phyloP scores from a whole-genome alignment of 2,113 vertebrate genomes.

The Mastomys coucha region DNA sequence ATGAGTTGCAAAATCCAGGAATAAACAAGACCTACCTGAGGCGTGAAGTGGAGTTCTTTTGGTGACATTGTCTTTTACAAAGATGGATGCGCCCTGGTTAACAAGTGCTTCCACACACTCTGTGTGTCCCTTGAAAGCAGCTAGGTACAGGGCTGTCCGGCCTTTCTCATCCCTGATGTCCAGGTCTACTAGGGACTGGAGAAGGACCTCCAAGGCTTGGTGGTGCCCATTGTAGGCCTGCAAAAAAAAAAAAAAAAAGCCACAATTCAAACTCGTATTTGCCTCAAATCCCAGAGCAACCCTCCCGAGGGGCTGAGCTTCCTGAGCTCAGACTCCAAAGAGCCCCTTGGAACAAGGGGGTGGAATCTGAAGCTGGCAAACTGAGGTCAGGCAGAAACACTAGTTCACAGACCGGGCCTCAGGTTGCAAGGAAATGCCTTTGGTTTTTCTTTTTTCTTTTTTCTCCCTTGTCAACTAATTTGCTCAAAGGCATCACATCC shows the following conservation, averaged over 20 bases:
- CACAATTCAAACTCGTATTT: rapidly evolving
- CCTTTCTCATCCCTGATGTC: constrained; percentile 95
- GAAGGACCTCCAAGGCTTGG: constrained; percentile 95
- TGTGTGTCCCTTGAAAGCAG: constrained; percentile 93
- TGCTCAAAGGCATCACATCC: not conserved
- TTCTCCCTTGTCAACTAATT: not conserved
- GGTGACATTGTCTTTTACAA: constrained; percentile 90
- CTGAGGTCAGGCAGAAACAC: not conserved
- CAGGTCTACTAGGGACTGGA: constrained; percentile 93
- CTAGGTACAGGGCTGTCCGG: constrained; percentile 94
- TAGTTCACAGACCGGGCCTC: not conserved
- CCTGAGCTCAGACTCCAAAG: not conserved
- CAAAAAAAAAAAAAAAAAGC: constrained; percentile 35
- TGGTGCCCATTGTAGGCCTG: constrained; percentile 98
- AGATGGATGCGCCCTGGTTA: constrained; percentile 94
- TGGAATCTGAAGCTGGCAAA: not conserved
- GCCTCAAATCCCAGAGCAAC: not conserved
- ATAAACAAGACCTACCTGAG: constrained; percentile 88
- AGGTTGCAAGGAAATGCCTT: not conserved
- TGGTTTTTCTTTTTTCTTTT: not conserved
- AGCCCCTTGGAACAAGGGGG: not conserved
- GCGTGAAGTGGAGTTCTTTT: constrained; percentile 94
- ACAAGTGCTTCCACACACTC: constrained; percentile 96
- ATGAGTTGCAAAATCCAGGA: not conserved
- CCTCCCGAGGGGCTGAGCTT: not conserved